Evolutionary conservation across 2,113 vertebrate genomes (phyloP), one percentile per base, ranked within the genome.

Genomic region (Pygoscelis adeliae): DNA sequence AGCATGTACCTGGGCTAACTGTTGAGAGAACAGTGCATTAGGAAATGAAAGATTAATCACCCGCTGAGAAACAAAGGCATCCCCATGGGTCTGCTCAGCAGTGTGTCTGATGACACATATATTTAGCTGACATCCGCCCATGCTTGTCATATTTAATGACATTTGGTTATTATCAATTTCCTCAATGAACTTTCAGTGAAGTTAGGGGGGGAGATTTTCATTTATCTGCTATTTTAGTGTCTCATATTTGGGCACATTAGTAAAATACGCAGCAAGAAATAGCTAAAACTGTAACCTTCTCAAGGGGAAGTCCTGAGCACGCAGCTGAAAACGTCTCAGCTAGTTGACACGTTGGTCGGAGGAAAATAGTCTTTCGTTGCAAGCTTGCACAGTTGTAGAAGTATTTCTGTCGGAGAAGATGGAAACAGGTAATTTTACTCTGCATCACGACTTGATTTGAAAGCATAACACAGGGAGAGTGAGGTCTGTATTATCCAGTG

Each of bases 181-280:
- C 38, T 78, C 13, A 17, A 2, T 27, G 32, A 36, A 23, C 1
- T 10, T 62, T 10, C 46, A 29, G 26, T 56, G 73, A 61, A 38
- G 4, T n/a, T 56, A 8, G 16, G 11, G 38, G n/a, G 3, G 1
- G 0, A 3, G 34, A 8, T 6, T 18, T 27, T 34, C 1, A 11
- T 42, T 47, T 66, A 16, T 7, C 23, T 52, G 16, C 49, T 80
- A 7, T 42, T 87, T 81, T 32, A 38, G 8, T 32, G 10, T 58
- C 50, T 53, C 12, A 2, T 46, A 32, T 53, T 61, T 65, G 25
- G 63, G 44, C 23, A 42, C 18, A 11, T 52, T 4, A 34, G 11
- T 61, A 20, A 89, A 73, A 87, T 3, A 46, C 0, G 3, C 19
- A 49, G 3, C 34, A 55, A 25, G 2, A 59, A 74, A 19, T 13